A percentile compares a stretch with the other conserved stretches of the same genome.
Conservation (phyloP, 2,888 invertebrate species). For the Hirtodrosophila confusa region DNA sequence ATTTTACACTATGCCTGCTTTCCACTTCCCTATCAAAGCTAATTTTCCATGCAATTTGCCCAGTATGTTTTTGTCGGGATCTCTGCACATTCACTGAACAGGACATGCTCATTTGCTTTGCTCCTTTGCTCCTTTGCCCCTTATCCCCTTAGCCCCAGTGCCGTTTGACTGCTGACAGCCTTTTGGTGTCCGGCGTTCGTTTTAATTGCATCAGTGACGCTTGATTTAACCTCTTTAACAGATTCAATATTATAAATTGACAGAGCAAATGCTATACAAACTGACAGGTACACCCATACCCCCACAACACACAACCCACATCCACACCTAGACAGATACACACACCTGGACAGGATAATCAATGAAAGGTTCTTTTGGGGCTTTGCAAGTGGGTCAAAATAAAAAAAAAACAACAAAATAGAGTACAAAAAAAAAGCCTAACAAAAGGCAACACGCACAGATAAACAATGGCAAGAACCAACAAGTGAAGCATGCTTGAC, state of each 20-base stretch:
- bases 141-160: constrained; percentile 4
- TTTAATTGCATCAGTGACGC: constrained; percentile 75
- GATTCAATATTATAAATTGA: constrained; percentile 57
- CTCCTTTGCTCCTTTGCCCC: constrained; percentile 6
- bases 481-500: neutral
- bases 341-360: constrained; percentile 48
- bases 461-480: neutral
- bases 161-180: constrained; percentile 9
- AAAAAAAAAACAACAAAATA: constrained; percentile 13
- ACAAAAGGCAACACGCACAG: constrained; percentile 17
- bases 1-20: no score
- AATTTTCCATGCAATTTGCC: constrained; percentile 74
- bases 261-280: constrained; percentile 34
- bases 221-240: constrained; percentile 68
- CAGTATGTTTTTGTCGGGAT: constrained; percentile 2
- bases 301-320: constrained; percentile 3
- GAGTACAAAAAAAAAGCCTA: constrained; percentile 1
- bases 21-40: constrained; percentile 39
- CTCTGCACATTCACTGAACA: constrained; percentile 3
- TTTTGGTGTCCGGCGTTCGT: constrained; percentile 39
- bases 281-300: constrained; percentile 5
- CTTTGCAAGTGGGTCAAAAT: constrained; percentile 45
- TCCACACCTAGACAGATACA: neutral
- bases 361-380: constrained; percentile 34
- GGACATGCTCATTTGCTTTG: constrained; percentile 3